phyloP scores from a whole-genome alignment of 53 echinoderm and acorn worm species.

The Apostichopus leukothele region DNA sequence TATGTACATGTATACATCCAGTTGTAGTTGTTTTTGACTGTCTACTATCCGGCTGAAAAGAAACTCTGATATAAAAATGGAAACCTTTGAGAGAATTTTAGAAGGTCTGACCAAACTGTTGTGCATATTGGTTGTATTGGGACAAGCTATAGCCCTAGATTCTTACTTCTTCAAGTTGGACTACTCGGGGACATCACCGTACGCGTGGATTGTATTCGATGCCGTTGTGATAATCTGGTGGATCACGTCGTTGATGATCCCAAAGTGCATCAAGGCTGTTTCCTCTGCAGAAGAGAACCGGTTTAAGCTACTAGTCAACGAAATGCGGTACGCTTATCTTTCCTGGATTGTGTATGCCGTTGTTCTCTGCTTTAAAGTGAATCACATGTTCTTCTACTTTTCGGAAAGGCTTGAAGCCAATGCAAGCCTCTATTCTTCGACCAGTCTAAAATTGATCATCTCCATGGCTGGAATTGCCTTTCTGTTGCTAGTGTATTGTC shows the following conservation, averaged over 20 bases:
- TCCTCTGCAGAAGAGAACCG: neutral
- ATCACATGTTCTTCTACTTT: slow-evolving; percentile 75
- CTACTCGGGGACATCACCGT: slow-evolving; percentile 48
- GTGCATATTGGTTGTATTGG: slow-evolving; percentile 60
- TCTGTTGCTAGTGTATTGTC: slow-evolving; percentile 64
- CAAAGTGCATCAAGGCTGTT: neutral
- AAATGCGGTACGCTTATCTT: slow-evolving; percentile 70
- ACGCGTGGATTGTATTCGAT: slow-evolving; percentile 72
- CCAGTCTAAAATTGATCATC: slow-evolving; percentile 69
- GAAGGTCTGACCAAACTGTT: slow-evolving; percentile 64
- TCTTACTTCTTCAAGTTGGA: slow-evolving; percentile 68
- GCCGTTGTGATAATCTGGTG: slow-evolving; percentile 64
- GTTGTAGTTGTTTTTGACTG: too few species aligned
- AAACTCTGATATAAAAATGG: neutral
- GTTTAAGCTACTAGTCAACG: slow-evolving; percentile 17
- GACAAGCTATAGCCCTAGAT: slow-evolving; percentile 64
- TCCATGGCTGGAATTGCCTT: slow-evolving; percentile 71
- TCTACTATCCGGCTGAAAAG: too few species aligned
- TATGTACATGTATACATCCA: too few species aligned
- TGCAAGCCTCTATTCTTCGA: slow-evolving; percentile 52
- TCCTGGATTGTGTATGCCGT: slow-evolving; percentile 68
- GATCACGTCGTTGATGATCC: neutral
- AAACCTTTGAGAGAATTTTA: slow-evolving; percentile 11
- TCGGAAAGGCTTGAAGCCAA: slow-evolving; percentile 34
- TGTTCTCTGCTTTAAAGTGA: slow-evolving; percentile 62